phyloP scores from a whole-genome alignment of 2,888 invertebrate genomes.

The Diarsia brunnea region DNA sequence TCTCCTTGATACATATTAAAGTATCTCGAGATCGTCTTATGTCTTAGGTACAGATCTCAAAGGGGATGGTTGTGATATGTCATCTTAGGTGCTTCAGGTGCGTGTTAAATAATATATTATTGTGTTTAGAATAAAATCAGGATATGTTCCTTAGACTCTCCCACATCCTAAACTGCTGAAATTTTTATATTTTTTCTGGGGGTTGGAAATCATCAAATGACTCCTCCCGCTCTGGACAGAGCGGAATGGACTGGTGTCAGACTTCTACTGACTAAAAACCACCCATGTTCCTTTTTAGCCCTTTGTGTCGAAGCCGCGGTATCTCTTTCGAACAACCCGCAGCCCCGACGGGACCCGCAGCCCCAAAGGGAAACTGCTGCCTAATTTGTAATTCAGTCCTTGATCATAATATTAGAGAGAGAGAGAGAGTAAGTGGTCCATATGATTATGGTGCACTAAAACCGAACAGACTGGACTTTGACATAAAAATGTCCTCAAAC shows the following conservation, averaged over 20 bases:
- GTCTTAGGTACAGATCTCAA: slow-evolving; percentile 27
- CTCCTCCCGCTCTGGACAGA: too few relatives aligned
- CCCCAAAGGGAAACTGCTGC: too few relatives aligned
- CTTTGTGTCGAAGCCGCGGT: too few relatives aligned
- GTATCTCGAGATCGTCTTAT: slow-evolving; percentile 14
- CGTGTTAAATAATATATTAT: slow-evolving; percentile 21
- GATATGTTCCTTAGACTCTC: not conserved
- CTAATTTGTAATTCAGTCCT: not conserved
- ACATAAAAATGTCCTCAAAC: not conserved
- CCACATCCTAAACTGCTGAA: not conserved
- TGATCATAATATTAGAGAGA: not conserved
- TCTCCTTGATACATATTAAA: slow-evolving; percentile 43
- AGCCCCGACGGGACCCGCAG: too few relatives aligned
- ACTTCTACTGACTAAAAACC: too few relatives aligned
- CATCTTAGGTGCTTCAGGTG: not conserved
- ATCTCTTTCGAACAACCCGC: too few relatives aligned
- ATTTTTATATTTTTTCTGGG: too few relatives aligned
- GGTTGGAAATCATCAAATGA: too few relatives aligned
- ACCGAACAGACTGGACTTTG: not conserved
- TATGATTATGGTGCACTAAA: not conserved
- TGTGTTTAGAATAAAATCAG: not conserved
- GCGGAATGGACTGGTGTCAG: too few relatives aligned
- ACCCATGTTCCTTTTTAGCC: too few relatives aligned
- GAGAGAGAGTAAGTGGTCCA: not conserved
- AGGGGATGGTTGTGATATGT: slow-evolving; percentile 19